Evolutionary conservation across 2,888 invertebrate species (phyloP).

Genomic region (Muschampia plurimacula): DNA sequence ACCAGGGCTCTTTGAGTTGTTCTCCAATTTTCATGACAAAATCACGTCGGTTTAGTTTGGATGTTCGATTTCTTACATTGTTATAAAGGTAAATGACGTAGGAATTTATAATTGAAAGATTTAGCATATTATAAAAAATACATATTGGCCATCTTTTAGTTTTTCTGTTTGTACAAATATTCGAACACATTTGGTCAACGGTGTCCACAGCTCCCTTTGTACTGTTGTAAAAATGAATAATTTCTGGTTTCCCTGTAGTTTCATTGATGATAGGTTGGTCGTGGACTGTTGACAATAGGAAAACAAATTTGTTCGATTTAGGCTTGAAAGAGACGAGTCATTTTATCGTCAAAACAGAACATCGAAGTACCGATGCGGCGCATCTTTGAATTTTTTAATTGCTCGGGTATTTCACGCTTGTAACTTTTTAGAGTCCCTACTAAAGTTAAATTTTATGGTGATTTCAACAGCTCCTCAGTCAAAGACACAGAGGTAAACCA

Average conservation of each 20-base stretch:
- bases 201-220: slow-evolving; percentile 42
- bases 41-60: background rate
- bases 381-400: no score
- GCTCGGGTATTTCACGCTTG: no score
- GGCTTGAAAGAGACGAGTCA: no score
- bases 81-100: slow-evolving; percentile 37
- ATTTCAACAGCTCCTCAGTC: no score
- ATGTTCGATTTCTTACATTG: slow-evolving; percentile 27
- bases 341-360: no score
- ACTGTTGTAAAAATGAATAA: slow-evolving; percentile 43
- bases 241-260: slow-evolving; percentile 40
- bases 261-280: slow-evolving; percentile 31
- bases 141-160: slow-evolving; percentile 39
- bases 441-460: no score
- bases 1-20: slow-evolving; percentile 32
- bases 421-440: no score
- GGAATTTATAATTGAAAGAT: slow-evolving; percentile 30
- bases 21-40: background rate
- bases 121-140: slow-evolving; percentile 38
- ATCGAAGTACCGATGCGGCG: no score
- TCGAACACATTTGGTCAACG: slow-evolving; percentile 45
- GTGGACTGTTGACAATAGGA: slow-evolving; percentile 31
- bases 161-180: slow-evolving; percentile 34
- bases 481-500: no score
- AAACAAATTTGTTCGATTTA: background rate